Base-by-base conservation (phyloP, 2,888 invertebrate species). In the Microplitis manilae region DNA sequence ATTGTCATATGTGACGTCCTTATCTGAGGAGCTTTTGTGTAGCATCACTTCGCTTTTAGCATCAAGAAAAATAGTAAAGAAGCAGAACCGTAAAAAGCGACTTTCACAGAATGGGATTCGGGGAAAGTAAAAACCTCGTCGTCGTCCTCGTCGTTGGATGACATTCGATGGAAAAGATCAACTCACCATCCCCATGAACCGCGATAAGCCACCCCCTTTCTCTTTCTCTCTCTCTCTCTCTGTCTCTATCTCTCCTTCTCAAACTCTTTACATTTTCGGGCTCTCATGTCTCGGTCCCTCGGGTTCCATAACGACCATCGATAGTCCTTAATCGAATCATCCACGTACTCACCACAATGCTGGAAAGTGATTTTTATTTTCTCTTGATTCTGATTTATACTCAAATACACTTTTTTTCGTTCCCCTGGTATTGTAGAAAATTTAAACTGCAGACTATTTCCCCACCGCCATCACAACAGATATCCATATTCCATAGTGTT, bases 351-450 rank as follows among this genome's bases (percentile, higher is more conserved):
- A 81, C 85, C 85, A 84, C 87, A 87, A 87, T 87, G 87, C 89
- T 88, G 88, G 87, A 89, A 89, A 90, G 88, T 89, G 89, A 89
- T 90, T 90, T 90, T 89, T 90, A 89, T 89, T 88, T 87, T 87
- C 85, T 83, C 81, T 81, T 87, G 87, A 88, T 89, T 85, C 89
- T 90, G 89, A 90, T 89, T 90, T 90, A 90, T 88, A 83, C 84
- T 74, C 74, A 60, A 77, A 77, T 39, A 77, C 74, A 74, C 74
- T 74, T 65, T 67, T 71, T 74, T 41, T 61, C n/a, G 39, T 6
- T 8, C 50, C 76, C 72, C 68, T 72, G 68, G 39, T 38, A 59
- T 30, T n/a, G 20, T 40, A 50, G n/a, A 73, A 73, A 64, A 50
- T 73, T 65, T 73, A 65, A 73, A 73, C 73, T 73, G 73, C 67